Conservation (phyloP, 2,113 vertebrate genomes). For the Nyctereutes procyonoides region DNA sequence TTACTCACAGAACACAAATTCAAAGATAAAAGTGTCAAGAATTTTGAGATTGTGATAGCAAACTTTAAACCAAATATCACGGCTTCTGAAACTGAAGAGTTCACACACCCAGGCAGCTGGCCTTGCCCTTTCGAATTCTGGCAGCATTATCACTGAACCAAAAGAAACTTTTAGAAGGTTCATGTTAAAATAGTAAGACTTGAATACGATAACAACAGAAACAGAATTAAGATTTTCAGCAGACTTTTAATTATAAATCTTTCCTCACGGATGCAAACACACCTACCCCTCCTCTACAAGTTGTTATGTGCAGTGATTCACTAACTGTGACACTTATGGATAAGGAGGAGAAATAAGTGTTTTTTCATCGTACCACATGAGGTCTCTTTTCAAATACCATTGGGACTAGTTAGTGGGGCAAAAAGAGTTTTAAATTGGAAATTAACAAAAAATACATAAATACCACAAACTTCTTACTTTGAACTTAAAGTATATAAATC, state of each 20-base stretch:
- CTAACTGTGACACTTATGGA: not conserved
- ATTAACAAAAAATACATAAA: conserved; percentile 1
- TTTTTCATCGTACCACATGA: not conserved
- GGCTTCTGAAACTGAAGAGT: not conserved
- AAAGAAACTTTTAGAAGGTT: not conserved
- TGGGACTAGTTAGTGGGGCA: not conserved
- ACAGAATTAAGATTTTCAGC: not conserved
- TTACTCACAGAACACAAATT: not conserved
- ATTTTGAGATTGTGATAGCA: not conserved
- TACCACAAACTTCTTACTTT: not conserved
- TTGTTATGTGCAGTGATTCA: not conserved
- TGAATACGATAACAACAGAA: not conserved
- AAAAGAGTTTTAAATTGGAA: not conserved
- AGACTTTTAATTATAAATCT: not conserved
- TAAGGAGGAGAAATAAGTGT: not conserved
- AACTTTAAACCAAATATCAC: not conserved
- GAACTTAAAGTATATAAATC: not conserved
- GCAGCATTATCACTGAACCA: not conserved
- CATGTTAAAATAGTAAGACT: not conserved
- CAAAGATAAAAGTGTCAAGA: not conserved
- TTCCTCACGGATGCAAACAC: not conserved
- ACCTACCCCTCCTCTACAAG: not conserved
- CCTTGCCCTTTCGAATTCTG: not conserved
- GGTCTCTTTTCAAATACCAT: not conserved
- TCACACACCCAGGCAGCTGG: not conserved